Conservation (phyloP, 2,113 vertebrate genomes). For the Brienomyrus brachyistius region DNA sequence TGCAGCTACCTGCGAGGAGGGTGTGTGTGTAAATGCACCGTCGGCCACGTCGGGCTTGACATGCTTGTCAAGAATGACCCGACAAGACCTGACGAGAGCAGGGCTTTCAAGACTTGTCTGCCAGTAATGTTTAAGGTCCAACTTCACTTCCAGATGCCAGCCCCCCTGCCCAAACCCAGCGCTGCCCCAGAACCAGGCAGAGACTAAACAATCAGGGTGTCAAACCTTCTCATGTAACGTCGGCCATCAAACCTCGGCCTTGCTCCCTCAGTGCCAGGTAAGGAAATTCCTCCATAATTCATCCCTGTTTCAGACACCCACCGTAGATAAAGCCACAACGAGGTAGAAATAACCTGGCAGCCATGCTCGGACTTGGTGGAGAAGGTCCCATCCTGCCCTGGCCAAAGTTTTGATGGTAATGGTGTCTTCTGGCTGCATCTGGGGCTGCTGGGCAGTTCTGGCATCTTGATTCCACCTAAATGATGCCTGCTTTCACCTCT, state of each 20-base stretch:
- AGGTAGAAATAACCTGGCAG: conserved; percentile 2
- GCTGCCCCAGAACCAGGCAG: conserved; percentile 26
- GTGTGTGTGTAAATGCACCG: conserved; percentile 81
- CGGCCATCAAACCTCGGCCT: not conserved
- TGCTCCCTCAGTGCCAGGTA: not conserved
- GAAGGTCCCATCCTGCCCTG: conserved; percentile 30
- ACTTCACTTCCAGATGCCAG: conserved; percentile 66
- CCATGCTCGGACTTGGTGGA: conserved; percentile 7
- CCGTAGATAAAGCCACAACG: conserved; percentile 23
- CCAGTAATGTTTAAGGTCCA: conserved; percentile 61
- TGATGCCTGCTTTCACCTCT: not conserved
- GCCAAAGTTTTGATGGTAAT: conserved; percentile 44
- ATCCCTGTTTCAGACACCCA: conserved; percentile 42
- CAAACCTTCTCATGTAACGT: conserved; percentile 42
- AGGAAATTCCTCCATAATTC: conserved; percentile 37
- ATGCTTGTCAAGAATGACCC: conserved; percentile 81
- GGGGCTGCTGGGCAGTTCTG: not conserved
- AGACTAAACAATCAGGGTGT: conserved; percentile 48
- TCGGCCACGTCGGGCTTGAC: conserved; percentile 76
- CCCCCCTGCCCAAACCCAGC: conserved; percentile 48
- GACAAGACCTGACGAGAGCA: conserved; percentile 71
- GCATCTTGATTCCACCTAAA: not conserved
- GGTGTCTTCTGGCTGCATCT: conserved; percentile 58
- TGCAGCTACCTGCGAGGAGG: conserved; percentile 77
- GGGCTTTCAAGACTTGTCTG: conserved; percentile 74